Evolutionary conservation across 2,888 invertebrate species (phyloP), one percentile per base, ranked within the genome.

Genomic region (Operophtera brumata): DNA sequence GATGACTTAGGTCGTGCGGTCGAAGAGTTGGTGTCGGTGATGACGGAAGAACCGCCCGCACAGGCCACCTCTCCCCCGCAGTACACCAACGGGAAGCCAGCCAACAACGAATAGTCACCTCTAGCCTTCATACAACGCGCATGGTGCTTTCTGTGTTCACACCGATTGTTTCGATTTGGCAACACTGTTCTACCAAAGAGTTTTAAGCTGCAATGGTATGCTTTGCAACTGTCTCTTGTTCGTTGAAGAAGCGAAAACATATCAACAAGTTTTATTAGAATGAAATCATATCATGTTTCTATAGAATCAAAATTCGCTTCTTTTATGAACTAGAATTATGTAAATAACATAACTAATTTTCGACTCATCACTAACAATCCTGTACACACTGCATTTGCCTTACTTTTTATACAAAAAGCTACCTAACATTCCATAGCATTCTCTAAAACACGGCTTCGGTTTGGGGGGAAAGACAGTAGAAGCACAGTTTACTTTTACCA

Each of bases 1-100:
- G 96, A 95, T 80, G 96, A 97, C 85, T 91, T 97, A 65, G 96
- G 96, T 54, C 94, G 94, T 82, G 97, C 96, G 55, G 96, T 97
- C 67, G 96, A 96, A 74, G 95, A 96, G 75, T 91, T 97, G 73
- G 97, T 97, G 62, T 95, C 95, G 41, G 96, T 96, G 47, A 97
- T 97, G 93, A 95, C 96, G 75, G 96, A 97, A 75, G 93, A 92
- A 26, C 76, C 53, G 79, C 70, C 61, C 71, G 71, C 62, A 59
- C 77, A 66, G 56, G 69, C 62, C 47, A 67, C 68, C 58, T 78
- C 88, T 40, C 91, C 91, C 47, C 91, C 91, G 42, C 86, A 89
- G 56, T 91, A 91, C 77, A 82, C 85, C 69, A 90, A 89, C 77
- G 88, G 90, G 59, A 89, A 88, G 67, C 82, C 86, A 41, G 76